A percentile compares a stretch with the other conserved stretches of the same genome.
Evolutionary conservation across 1,140 invertebrate genomes (phyloP).

Genomic region (Eumaeus atala): DNA sequence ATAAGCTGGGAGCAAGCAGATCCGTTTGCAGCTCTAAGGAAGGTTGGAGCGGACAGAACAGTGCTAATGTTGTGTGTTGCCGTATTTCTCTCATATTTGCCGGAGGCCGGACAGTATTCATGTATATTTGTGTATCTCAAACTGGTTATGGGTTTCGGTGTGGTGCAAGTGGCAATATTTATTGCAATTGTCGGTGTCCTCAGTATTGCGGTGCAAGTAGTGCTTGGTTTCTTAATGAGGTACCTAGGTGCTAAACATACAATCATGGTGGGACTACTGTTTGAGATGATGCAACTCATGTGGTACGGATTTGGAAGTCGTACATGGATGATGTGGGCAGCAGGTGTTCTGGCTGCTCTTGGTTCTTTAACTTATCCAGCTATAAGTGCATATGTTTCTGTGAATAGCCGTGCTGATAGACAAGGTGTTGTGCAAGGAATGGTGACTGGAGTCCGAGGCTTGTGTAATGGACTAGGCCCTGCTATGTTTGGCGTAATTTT

Average conservation of each 20-base stretch:
- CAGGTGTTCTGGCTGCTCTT: slow-evolving; percentile 94
- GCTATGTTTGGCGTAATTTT: slow-evolving; percentile 99
- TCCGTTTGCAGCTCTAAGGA: slow-evolving; percentile 94
- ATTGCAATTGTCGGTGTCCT: slow-evolving; percentile 97
- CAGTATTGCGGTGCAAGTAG: slow-evolving; percentile 95
- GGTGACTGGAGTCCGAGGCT: slow-evolving; percentile 95
- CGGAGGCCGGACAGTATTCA: slow-evolving; percentile 99
- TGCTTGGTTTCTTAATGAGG: slow-evolving; percentile 91
- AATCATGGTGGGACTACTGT: slow-evolving; percentile 96
- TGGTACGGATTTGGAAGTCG: slow-evolving; percentile 93
- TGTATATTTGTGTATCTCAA: slow-evolving; percentile 99
- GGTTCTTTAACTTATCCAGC: slow-evolving; percentile 98
- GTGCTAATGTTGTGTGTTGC: slow-evolving; percentile 97
- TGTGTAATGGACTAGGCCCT: slow-evolving; percentile 94
- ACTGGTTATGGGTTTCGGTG: slow-evolving; percentile 97
- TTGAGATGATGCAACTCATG: slow-evolving; percentile 97
- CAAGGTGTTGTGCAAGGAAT: slow-evolving; percentile 99
- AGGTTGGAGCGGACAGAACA: slow-evolving; percentile 96
- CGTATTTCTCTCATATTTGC: slow-evolving; percentile 97
- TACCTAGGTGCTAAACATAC: slow-evolving; percentile 94
- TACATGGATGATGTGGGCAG: slow-evolving; percentile 97
- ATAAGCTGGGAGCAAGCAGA: slow-evolving; percentile 98
- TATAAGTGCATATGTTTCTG: slow-evolving; percentile 99
- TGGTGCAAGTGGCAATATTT: slow-evolving; percentile 96
- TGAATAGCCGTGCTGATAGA: slow-evolving; percentile 96